phyloP scores from a whole-genome alignment of 92 coral and sea anemone species.

The Nematostella vectensis region DNA sequence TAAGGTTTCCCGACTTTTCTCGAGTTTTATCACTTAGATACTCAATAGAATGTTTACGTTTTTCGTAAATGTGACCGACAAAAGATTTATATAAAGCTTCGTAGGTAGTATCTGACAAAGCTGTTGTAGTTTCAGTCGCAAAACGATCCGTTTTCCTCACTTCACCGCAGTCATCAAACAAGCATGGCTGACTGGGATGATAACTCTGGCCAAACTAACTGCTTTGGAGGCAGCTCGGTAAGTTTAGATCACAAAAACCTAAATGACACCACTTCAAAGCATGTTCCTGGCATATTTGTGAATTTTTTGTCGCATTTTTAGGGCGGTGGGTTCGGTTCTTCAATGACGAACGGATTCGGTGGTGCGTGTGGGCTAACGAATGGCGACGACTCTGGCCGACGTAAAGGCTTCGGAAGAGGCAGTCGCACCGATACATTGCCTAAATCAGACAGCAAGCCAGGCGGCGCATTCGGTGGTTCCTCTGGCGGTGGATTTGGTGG shows the following conservation, averaged over 20 bases:
- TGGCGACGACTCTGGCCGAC: constrained; percentile 6
- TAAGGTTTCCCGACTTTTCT: too few relatives aligned
- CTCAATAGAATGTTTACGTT: too few relatives aligned
- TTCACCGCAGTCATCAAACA: too few relatives aligned
- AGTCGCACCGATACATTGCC: constrained; percentile 19
- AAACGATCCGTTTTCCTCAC: too few relatives aligned
- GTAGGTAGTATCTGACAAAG: too few relatives aligned
- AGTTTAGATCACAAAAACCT: not conserved
- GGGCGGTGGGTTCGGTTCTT: constrained; percentile 11
- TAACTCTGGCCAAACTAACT: not conserved
- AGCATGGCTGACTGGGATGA: constrained; percentile 69
- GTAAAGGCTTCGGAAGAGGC: constrained; percentile 30
- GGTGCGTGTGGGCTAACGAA: not conserved
- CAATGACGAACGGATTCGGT: constrained; percentile 7
- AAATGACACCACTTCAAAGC: not conserved
- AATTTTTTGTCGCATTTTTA: constrained; percentile 1
- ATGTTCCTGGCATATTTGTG: not conserved
- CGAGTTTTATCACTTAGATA: too few relatives aligned
- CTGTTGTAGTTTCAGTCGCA: too few relatives aligned
- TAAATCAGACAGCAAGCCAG: constrained; percentile 19
- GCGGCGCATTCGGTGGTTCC: constrained; percentile 18
- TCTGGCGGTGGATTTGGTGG: constrained; percentile 50
- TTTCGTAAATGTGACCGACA: too few relatives aligned
- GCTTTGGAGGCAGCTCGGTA: constrained; percentile 21
- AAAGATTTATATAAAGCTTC: too few relatives aligned